Base-by-base conservation (phyloP, 2,113 vertebrate species). In the Puffinus mauretanicus region DNA sequence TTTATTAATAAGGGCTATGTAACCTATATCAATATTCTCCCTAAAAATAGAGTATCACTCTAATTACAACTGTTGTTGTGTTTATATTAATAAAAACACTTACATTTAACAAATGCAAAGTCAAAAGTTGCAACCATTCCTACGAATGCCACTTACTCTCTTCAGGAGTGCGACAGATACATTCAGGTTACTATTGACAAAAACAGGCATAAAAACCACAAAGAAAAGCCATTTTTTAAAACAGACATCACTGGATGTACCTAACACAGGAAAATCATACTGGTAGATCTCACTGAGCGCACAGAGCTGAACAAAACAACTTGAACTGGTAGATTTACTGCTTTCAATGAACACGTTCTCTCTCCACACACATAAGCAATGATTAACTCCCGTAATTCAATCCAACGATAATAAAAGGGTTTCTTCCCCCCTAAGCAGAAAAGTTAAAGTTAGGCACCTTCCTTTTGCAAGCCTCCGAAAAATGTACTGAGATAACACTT, bases 351-450 rank as follows among this genome's bases (percentile, higher is more conserved):
- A 40, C 66, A 65, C 38, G 12, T 69, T 67, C 65, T 64, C 58
- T 27, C 70, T n/a, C 47, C n/a, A 16, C 1, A 1, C 27, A 27
- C 54, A 60, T 26, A 2, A 95, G 36, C 87, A 96, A 96, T 96
- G 44, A 95, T 93, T 95, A 96, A 97, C 91, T 92, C 38, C 24
- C 0, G 0, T 84, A 92, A 87, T 15, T 89, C 83, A 81, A 10
- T 19, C 47, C 91, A 95, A 95, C 88, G 95, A 86, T 57, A 91
- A 89, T 95, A 96, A 96, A 92, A 94, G 30, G 58, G 24, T n/a
- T 34, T 62, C 84, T 24, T 2, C 9, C 13, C 46, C 15, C 55
- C 38, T 19, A 67, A 47, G 55, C 46, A 94, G 72, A 46, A 60
- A 88, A 86, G 84, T 76, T 78, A 62, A 86, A 83, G 70, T 69